These are phyloP conservation scores for Apomyelois bistriatella DNA, from an alignment of 2,888 invertebrate genomes.

Conservation along the genomic window DNA sequence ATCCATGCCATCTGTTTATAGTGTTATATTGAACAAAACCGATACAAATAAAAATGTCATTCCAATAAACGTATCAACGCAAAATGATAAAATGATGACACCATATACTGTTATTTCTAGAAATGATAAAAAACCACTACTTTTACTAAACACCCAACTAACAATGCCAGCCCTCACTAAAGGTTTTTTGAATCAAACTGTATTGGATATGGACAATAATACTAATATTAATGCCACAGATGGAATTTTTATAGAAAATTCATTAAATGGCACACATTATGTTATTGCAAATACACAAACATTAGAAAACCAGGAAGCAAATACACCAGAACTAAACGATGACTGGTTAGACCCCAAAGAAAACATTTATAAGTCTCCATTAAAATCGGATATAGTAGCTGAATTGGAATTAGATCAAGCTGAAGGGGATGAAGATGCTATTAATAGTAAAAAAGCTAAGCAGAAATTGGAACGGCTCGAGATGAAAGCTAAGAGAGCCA, in stretches of 20 bases:
- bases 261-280: slow-evolving; percentile 51
- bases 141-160: slow-evolving; percentile 39
- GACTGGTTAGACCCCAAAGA: slow-evolving; percentile 61
- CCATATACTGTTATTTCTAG: slow-evolving; percentile 57
- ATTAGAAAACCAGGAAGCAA: slow-evolving; percentile 49
- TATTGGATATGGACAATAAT: slow-evolving; percentile 54
- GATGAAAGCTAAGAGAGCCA: slow-evolving; percentile 70
- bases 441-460: slow-evolving; percentile 57
- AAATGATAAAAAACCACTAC: slow-evolving; percentile 42
- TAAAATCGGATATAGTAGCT: slow-evolving; percentile 57
- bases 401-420: slow-evolving; percentile 67
- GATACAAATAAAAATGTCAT: not conserved
- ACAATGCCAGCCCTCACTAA: slow-evolving; percentile 27
- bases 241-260: slow-evolving; percentile 51
- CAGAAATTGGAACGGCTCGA: slow-evolving; percentile 62
- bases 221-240: slow-evolving; percentile 43
- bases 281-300: slow-evolving; percentile 38
- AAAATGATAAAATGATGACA: slow-evolving; percentile 22
- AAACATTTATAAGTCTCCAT: slow-evolving; percentile 41
- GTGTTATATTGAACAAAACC: slow-evolving; percentile 54
- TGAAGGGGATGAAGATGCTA: slow-evolving; percentile 52
- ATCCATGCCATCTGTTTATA: slow-evolving; percentile 39
- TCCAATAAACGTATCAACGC: slow-evolving; percentile 16
- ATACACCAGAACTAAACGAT: slow-evolving; percentile 50
- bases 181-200: slow-evolving; percentile 69